Conservation (phyloP, 2,888 invertebrate genomes). For the Microdon myrmicae region DNA sequence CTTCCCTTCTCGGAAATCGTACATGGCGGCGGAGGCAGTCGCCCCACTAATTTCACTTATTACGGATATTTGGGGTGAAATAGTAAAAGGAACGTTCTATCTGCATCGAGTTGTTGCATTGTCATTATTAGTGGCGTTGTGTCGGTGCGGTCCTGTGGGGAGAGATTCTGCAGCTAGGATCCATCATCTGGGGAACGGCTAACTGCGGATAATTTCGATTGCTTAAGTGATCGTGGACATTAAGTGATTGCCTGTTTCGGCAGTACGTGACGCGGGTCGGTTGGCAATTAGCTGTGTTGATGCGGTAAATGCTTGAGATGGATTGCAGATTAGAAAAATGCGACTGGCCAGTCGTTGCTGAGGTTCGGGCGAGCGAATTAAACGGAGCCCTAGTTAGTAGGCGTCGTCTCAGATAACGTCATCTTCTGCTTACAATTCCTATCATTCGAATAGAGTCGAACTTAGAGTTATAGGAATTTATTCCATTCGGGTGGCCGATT, state of each 20-base stretch:
- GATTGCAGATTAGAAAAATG: no score
- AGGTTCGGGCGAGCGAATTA: no score
- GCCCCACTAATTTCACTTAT: conserved; percentile 48
- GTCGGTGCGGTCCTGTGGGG: conserved; percentile 11
- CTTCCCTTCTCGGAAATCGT: conserved; percentile 38
- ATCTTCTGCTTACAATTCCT: no score
- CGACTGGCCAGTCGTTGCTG: no score
- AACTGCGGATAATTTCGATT: conserved; percentile 13
- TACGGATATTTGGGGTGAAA: conserved; percentile 46
- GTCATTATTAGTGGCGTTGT: conserved; percentile 41
- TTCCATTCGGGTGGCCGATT: no score
- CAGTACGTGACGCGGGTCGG: conserved; percentile 38
- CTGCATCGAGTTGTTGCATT: conserved; percentile 34
- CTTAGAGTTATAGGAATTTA: no score
- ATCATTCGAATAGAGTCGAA: no score
- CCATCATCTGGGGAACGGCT: neutral
- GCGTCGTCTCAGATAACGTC: no score
- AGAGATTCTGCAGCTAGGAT: conserved; percentile 10
- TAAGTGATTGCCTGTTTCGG: conserved; percentile 40
- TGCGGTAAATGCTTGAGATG: conserved; percentile 23
- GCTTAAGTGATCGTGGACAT: conserved; percentile 41
- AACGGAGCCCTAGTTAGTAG: no score
- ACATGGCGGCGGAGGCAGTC: conserved; percentile 27
- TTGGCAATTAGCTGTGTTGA: conserved; percentile 37
- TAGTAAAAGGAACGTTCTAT: conserved; percentile 32